phyloP scores from a whole-genome alignment of 2,113 vertebrate species.

The Leucosticte australis region DNA sequence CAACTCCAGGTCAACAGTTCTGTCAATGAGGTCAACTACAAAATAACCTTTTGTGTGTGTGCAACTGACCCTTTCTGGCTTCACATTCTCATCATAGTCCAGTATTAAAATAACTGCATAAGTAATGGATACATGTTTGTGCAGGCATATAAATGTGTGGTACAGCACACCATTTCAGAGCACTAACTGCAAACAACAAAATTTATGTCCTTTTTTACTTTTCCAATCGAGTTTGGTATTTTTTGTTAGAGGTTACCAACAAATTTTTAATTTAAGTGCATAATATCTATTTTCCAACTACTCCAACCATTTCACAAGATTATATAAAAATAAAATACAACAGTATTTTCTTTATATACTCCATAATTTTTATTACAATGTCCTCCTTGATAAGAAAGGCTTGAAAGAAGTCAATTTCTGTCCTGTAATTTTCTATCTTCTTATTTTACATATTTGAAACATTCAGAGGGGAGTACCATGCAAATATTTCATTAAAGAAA shows the following conservation, averaged over 20 bases:
- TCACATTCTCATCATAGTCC: background rate
- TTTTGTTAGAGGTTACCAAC: background rate
- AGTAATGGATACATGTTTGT: background rate
- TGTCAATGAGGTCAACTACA: background rate
- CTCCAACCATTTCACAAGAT: background rate
- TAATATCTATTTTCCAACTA: background rate
- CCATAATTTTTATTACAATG: background rate
- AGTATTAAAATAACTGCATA: background rate
- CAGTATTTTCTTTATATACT: background rate
- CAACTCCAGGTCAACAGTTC: background rate
- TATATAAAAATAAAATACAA: background rate
- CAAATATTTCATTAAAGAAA: background rate
- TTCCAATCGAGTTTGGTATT: background rate
- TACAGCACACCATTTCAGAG: background rate
- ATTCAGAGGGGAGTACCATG: background rate
- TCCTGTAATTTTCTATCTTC: background rate
- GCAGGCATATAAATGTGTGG: background rate
- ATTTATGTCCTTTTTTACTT: background rate
- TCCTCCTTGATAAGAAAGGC: background rate
- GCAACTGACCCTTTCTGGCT: background rate
- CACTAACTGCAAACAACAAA: background rate
- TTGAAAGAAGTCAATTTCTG: background rate
- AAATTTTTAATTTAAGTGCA: background rate
- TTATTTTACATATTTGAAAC: background rate
- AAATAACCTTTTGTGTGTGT: background rate